phyloP scores from a whole-genome alignment of 2,888 invertebrate genomes.

The Apamea monoglypha region DNA sequence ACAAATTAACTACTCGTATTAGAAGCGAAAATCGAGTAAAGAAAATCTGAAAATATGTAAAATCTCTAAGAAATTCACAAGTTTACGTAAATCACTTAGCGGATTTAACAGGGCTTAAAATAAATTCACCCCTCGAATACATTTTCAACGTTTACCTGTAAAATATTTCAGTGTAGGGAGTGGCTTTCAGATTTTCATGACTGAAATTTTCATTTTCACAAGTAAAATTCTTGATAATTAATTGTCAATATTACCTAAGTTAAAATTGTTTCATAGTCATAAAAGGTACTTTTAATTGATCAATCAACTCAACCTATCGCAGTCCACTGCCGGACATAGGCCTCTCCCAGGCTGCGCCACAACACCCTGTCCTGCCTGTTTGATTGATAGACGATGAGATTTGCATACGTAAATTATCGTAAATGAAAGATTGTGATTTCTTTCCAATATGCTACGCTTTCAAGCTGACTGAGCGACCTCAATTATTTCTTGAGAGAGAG shows the following conservation, averaged over 20 bases:
- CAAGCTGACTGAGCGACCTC: background rate
- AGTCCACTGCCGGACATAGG: too few species aligned
- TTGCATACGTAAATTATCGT: background rate
- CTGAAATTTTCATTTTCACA: background rate
- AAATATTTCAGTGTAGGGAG: background rate
- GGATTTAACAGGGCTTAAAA: constrained; percentile 10
- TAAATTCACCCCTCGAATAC: constrained; percentile 24
- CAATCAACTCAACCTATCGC: too few species aligned
- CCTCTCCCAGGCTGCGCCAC: too few species aligned
- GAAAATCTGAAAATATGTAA: background rate
- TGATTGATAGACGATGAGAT: background rate
- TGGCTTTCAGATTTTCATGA: background rate
- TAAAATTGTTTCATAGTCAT: too few species aligned
- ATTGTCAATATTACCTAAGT: background rate
- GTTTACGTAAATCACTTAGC: background rate
- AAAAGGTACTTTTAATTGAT: background rate
- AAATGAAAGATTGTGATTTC: background rate
- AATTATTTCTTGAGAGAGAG: background rate
- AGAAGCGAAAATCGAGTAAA: background rate
- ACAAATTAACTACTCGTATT: background rate
- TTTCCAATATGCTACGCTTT: background rate
- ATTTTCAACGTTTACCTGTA: constrained; percentile 13
- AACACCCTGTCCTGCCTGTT: too few species aligned
- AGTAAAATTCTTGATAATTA: background rate
- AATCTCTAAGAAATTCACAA: background rate